phyloP scores from a whole-genome alignment of 1,140 invertebrate genomes.

The Trichonephila clavata region DNA sequence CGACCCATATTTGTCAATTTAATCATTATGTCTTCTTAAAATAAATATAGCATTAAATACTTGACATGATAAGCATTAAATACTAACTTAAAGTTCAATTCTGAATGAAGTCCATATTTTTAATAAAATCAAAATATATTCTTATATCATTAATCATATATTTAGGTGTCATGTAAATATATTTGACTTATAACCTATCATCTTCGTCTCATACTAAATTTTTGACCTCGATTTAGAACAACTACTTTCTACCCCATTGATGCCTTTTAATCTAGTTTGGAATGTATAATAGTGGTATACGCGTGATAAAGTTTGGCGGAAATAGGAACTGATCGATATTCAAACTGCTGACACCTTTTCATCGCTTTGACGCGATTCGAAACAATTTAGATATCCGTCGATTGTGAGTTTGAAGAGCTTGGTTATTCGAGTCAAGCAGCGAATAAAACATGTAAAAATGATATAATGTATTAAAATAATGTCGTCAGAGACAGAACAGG shows the following conservation, averaged over 20 bases:
- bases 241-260: background rate
- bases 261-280: conserved; percentile 8
- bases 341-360: conserved; percentile 37
- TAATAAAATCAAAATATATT: too few species aligned
- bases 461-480: background rate
- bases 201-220: too few species aligned
- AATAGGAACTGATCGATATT: conserved; percentile 1
- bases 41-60: too few species aligned
- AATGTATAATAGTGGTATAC: background rate
- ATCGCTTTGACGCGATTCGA: conserved; percentile 1
- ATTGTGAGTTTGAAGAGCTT: background rate
- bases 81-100: too few species aligned
- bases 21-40: too few species aligned
- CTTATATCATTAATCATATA: too few species aligned
- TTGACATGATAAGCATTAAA: too few species aligned
- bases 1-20: too few species aligned
- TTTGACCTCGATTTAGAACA: background rate
- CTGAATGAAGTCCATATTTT: too few species aligned
- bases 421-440: background rate
- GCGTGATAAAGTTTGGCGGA: background rate
- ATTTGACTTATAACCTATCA: too few species aligned
- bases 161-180: too few species aligned
- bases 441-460: background rate
- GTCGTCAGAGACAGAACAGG: too few species aligned
- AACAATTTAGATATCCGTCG: background rate